Conservation (phyloP, 2,888 invertebrate genomes). For the Thymelicus acteon region DNA sequence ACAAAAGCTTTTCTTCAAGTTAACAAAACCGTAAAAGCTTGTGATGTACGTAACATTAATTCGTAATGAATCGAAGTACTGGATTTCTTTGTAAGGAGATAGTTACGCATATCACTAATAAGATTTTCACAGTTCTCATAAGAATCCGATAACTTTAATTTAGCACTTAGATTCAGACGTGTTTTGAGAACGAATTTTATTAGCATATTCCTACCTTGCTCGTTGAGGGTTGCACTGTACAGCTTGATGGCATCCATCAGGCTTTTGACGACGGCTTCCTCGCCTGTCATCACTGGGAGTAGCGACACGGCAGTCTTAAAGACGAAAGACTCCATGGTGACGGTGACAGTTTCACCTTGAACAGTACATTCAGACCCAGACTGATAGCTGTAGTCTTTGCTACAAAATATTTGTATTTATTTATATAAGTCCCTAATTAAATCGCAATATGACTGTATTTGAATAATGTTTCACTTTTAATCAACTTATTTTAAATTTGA, state of each 20-base stretch:
- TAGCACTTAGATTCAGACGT: conserved; percentile 12
- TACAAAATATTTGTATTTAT: background rate
- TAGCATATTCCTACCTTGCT: too few species aligned
- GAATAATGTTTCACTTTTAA: background rate
- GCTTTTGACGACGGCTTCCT: background rate
- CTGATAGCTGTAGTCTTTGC: background rate
- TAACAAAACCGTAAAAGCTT: too few species aligned
- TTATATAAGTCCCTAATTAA: background rate
- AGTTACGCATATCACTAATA: conserved; percentile 35
- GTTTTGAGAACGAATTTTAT: too few species aligned
- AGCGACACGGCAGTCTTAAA: background rate
- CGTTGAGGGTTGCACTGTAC: too few species aligned
- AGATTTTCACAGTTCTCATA: background rate
- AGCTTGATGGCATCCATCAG: background rate
- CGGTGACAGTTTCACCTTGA: background rate
- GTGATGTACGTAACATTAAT: too few species aligned
- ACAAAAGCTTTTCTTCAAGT: too few species aligned
- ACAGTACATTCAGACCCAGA: background rate
- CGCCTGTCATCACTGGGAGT: background rate
- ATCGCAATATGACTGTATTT: background rate
- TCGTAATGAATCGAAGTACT: conserved; percentile 28
- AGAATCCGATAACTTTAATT: conserved; percentile 2
- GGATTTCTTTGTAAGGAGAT: conserved; percentile 38
- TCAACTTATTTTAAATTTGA: background rate
- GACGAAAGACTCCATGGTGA: background rate